Base-by-base conservation (phyloP, 1,140 invertebrate genomes). In the Drosophila pandora region DNA sequence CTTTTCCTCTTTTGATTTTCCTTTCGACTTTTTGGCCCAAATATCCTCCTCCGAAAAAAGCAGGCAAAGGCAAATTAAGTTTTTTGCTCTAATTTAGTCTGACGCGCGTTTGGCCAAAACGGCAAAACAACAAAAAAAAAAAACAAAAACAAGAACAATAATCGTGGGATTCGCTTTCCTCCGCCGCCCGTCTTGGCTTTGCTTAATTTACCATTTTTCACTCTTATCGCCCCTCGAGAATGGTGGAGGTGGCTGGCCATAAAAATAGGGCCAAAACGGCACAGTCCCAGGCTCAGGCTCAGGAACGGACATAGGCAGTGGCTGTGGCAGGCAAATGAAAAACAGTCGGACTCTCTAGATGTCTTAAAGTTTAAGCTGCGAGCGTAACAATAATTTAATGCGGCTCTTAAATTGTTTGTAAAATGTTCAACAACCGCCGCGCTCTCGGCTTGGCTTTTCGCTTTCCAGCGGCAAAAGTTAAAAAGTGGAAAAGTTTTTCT, bases 371-470 rank as follows among this genome's bases (percentile, higher is more conserved):
- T 82, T 85, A 82, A 88, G 81, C 82, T 88, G 74, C 75, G 58
- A 87, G 84, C 84, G 83, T 79, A 88, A 89, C 83, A 89, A 88
- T 88, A 88, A 88, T 88, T 88, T 88, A 88, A 88, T 88, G 83
- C 84, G 84, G 70, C 79, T 63, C 79, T 88, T 88, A 88, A 88
- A 88, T 89, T 88, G 83, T 88, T 88, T 88, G 84, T 83, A 76
- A 83, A 88, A 88, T 88, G 76, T 88, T 88, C 71, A 88, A 88
- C 83, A 88, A 88, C 79, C 83, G 83, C 79, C 61, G 13, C 41
- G 13, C 41, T 43, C 13, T 43, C 13, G 4, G 13, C 41, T 21
- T 17, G 13, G 41, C 41, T 21, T 7, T 21, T 17, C 48, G 54
- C 70, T 53, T 21, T 13, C 43, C 48, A 53, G 39, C 53, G 67